Evolutionary conservation across 2,888 invertebrate species (phyloP).

Genomic region (Venustoraphidia nigricollis): DNA sequence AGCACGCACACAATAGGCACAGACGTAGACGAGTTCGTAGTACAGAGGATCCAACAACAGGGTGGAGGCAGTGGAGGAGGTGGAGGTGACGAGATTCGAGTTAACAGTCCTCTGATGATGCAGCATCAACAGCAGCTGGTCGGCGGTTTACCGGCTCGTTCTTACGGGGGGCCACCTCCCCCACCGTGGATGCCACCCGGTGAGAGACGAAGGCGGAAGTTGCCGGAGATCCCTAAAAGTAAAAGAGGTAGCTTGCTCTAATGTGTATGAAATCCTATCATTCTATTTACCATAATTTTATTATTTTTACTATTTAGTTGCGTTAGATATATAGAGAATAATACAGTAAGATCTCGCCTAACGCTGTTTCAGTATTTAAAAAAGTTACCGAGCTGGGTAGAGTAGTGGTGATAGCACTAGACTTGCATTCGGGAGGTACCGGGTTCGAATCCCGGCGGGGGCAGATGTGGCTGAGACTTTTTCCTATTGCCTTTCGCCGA

Average conservation of each 20-base stretch:
- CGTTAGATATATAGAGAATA: background rate
- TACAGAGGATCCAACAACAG: slow-evolving; percentile 14
- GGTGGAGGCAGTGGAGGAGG: slow-evolving; percentile 30
- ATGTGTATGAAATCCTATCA: background rate
- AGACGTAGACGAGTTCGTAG: slow-evolving; percentile 9
- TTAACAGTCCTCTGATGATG: slow-evolving; percentile 16
- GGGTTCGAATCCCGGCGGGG: too few species aligned
- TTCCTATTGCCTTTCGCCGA: too few species aligned
- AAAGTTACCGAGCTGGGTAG: too few species aligned
- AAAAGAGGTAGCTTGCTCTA: slow-evolving; percentile 51
- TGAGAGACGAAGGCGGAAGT: slow-evolving; percentile 61
- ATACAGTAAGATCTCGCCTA: background rate
- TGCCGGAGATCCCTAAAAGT: slow-evolving; percentile 81
- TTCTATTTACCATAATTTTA: background rate
- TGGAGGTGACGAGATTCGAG: background rate
- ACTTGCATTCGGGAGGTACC: too few species aligned
- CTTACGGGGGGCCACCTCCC: slow-evolving; percentile 22
- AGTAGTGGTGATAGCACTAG: too few species aligned
- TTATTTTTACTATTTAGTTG: background rate
- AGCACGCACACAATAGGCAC: slow-evolving; percentile 4
- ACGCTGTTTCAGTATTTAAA: too few species aligned
- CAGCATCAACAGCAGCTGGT: slow-evolving; percentile 25
- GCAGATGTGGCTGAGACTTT: too few species aligned
- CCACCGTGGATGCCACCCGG: slow-evolving; percentile 14
- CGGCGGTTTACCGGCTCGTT: slow-evolving; percentile 26